Evolutionary conservation across 2,113 vertebrate genomes (phyloP).

Genomic region (Suncus etruscus): DNA sequence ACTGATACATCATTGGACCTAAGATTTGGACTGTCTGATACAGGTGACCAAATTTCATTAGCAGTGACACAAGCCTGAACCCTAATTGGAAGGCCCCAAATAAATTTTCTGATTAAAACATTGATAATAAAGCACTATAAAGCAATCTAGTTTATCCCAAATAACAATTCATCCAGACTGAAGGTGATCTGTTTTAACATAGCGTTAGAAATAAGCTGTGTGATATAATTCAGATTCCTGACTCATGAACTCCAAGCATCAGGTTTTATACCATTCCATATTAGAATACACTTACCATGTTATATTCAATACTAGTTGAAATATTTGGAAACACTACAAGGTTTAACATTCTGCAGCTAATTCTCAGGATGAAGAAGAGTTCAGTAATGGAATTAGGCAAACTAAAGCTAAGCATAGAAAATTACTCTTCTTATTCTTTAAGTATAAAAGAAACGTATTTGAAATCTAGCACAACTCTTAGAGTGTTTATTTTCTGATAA

Average conservation of each 20-base stretch:
- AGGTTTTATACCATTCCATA: background rate
- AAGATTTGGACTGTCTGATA: no score
- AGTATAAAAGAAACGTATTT: conserved; percentile 49
- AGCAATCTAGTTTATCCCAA: background rate
- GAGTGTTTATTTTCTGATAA: conserved; percentile 39
- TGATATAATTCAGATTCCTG: background rate
- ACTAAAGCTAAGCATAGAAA: conserved; percentile 3
- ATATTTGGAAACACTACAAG: background rate
- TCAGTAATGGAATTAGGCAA: background rate
- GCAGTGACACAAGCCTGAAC: no score
- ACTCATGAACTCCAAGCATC: background rate
- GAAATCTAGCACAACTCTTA: conserved; percentile 34
- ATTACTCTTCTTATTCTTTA: background rate
- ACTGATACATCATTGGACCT: no score
- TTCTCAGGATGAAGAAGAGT: background rate
- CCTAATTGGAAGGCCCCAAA: no score
- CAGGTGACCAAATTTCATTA: no score
- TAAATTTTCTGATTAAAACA: no score
- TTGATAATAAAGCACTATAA: no score
- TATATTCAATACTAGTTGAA: background rate
- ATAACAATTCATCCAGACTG: background rate
- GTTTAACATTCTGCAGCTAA: background rate
- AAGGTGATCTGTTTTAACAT: background rate
- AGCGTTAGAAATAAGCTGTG: background rate
- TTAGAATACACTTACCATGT: background rate